Evolutionary conservation across 2,113 vertebrate genomes (phyloP).

Genomic region (Xenus cinereus): DNA sequence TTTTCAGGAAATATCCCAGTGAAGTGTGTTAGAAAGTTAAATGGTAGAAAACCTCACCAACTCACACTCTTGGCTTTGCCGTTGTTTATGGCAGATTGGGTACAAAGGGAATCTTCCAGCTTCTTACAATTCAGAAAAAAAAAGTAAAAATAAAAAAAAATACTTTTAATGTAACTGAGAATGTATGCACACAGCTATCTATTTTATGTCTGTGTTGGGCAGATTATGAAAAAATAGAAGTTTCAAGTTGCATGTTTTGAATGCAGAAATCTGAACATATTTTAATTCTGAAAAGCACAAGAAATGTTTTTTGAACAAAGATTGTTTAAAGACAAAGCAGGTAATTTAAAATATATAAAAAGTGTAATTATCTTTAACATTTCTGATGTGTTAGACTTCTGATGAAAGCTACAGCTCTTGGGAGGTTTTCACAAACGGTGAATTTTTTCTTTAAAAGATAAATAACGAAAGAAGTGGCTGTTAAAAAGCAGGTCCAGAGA

Average conservation of each 20-base stretch:
- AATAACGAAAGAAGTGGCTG: not conserved
- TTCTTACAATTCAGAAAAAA: not conserved
- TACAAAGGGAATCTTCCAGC: not conserved
- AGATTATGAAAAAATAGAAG: not conserved
- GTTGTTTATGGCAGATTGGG: not conserved
- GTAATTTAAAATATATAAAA: not conserved
- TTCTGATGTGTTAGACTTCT: not conserved
- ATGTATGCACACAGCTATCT: not conserved
- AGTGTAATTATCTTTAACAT: not conserved
- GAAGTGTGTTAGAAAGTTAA: not conserved
- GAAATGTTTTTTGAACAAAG: not conserved
- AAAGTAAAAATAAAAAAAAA: not conserved
- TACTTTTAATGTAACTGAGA: not conserved
- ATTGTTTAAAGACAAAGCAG: not conserved
- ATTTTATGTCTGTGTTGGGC: not conserved
- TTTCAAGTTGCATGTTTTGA: not conserved
- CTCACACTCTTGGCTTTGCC: not conserved
- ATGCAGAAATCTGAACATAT: not conserved
- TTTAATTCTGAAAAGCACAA: not conserved
- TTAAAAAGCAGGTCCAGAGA: not conserved
- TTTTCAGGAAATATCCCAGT: not conserved
- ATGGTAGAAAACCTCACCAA: not conserved
- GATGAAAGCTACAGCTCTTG: not conserved
- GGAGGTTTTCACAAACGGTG: not conserved
- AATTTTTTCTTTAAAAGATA: not conserved